A percentile compares a stretch with the other conserved stretches of the same genome.
Conservation (phyloP, 2,113 vertebrate genomes). For the Brienomyrus brachyistius region DNA sequence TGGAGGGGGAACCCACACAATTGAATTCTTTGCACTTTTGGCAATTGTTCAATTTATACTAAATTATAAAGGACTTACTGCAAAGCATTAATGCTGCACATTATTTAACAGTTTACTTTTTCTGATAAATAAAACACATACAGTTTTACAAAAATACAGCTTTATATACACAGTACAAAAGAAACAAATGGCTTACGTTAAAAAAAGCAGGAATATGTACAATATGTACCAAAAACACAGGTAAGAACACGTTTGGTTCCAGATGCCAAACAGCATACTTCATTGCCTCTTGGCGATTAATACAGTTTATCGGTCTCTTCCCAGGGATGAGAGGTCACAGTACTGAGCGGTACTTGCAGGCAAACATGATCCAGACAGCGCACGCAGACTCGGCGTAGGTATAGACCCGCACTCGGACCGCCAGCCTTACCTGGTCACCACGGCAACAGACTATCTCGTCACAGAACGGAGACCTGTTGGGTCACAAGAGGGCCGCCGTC, state of each 20-base stretch:
- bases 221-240: conserved; percentile 17
- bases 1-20: not conserved
- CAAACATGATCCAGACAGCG: conserved; percentile 98
- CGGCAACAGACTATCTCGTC: conserved; percentile 90
- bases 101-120: not conserved
- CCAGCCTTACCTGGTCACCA: conserved; percentile 88
- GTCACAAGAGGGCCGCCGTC: not conserved
- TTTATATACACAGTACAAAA: not conserved
- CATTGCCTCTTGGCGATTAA: not conserved
- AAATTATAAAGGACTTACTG: not conserved
- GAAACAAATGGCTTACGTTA: not conserved
- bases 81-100: not conserved
- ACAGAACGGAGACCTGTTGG: conserved; percentile 82
- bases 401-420: conserved; percentile 84
- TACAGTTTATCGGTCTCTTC: not conserved
- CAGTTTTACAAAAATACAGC: conserved; percentile 1
- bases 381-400: conserved; percentile 83
- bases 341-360: conserved; percentile 92
- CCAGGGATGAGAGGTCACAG: conserved; percentile 56
- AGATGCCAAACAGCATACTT: not conserved
- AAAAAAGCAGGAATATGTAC: conserved; percentile 32
- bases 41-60: not conserved
- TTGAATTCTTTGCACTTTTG: not conserved
- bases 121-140: not conserved
- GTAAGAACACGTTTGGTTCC: not conserved